Conservation (phyloP, 2,113 vertebrate genomes). For the Boleophthalmus pectinirostris region DNA sequence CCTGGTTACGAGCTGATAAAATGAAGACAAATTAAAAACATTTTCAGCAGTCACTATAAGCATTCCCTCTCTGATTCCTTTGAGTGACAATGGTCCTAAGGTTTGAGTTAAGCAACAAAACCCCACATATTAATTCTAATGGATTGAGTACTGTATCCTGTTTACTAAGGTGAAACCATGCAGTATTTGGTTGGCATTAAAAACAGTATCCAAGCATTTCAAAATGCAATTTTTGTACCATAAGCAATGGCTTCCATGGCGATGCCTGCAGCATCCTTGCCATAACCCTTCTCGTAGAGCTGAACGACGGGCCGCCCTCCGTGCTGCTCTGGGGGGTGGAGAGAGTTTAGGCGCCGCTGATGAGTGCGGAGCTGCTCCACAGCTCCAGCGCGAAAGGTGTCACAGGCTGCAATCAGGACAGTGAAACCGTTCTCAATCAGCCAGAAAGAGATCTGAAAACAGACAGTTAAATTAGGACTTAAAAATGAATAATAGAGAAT, state of each 20-base stretch:
- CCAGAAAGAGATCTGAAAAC: constrained; percentile 92
- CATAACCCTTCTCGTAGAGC: constrained; percentile 96
- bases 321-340: constrained; percentile 88
- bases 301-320: constrained; percentile 85
- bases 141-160: background rate
- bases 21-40: background rate
- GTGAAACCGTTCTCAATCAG: constrained; percentile 94
- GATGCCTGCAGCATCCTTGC: constrained; percentile 95
- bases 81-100: background rate
- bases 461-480: background rate
- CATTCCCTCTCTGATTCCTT: background rate
- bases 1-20: constrained; percentile 88
- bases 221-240: constrained; percentile 70
- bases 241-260: constrained; percentile 98
- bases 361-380: constrained; percentile 98
- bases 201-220: background rate
- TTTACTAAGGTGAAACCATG: too few relatives aligned
- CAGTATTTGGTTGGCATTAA: background rate
- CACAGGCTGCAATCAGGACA: constrained; percentile 94
- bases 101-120: background rate
- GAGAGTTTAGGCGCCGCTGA: constrained; percentile 88
- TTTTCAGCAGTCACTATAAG: background rate
- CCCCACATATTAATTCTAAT: background rate
- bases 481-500: background rate
- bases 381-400: constrained; percentile 94